These are phyloP conservation scores for Drymonia ruficornis DNA, from an alignment of 2,888 invertebrate genomes.

Conservation along the genomic window DNA sequence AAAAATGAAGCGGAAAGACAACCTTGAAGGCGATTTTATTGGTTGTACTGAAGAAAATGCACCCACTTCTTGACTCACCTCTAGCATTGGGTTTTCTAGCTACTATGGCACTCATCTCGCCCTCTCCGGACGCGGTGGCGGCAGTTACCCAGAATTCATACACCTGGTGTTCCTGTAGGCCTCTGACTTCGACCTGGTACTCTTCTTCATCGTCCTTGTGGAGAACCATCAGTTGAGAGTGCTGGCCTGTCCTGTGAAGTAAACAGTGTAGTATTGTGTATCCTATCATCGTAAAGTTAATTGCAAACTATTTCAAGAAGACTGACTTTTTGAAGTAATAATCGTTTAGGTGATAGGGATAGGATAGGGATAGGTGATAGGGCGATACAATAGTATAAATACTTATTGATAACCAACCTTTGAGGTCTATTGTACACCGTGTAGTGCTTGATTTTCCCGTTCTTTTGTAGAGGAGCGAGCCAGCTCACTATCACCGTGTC, in stretches of 20 bases:
- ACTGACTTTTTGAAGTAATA: too few relatives aligned
- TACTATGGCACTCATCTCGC: constrained; percentile 90
- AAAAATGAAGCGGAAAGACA: too few relatives aligned
- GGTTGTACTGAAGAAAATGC: too few relatives aligned
- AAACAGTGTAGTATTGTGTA: too few relatives aligned
- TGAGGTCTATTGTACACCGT: constrained; percentile 90
- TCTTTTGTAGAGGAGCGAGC: constrained; percentile 91
- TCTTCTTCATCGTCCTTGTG: constrained; percentile 59
- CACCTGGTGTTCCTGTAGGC: constrained; percentile 88
- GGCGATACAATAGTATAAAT: too few relatives aligned
- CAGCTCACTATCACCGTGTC: constrained; percentile 94
- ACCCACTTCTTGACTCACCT: constrained; percentile 67
- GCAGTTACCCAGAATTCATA: constrained; percentile 96
- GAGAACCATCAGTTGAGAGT: constrained; percentile 61
- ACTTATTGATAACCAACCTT: constrained; percentile 54
- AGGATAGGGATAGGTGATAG: too few relatives aligned
- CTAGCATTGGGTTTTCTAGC: constrained; percentile 89
- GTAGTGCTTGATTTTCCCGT: constrained; percentile 93
- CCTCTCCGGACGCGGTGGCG: constrained; percentile 87
- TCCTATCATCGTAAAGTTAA: too few relatives aligned
- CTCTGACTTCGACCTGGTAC: constrained; percentile 86
- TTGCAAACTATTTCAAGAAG: background rate
- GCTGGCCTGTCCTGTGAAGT: constrained; percentile 65
- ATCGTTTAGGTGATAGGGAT: background rate
- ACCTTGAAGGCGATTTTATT: too few relatives aligned